phyloP scores from a whole-genome alignment of 1,140 invertebrate genomes.

The Drosophila prosaltans region DNA sequence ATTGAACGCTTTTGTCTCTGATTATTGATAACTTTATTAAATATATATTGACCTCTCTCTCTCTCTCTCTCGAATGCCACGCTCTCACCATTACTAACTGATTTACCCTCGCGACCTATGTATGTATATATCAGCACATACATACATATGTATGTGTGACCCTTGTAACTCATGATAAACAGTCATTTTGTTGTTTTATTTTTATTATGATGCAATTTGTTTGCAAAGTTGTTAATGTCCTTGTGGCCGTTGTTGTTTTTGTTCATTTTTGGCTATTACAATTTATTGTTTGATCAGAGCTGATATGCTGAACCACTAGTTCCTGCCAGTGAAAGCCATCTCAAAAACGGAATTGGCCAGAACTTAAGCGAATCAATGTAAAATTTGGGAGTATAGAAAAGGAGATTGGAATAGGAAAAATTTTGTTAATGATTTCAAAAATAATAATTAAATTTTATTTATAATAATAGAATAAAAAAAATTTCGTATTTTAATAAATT shows the following conservation, averaged over 20 bases:
- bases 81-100: neutral
- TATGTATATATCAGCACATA: no score
- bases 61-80: no score
- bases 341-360: no score
- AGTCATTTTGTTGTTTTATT: slow-evolving; percentile 50
- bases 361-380: no score
- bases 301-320: neutral
- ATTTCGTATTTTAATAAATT: no score
- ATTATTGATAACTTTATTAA: slow-evolving; percentile 50
- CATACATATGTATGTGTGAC: neutral
- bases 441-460: no score
- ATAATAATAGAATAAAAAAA: no score
- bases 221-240: slow-evolving; percentile 34
- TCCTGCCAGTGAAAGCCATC: neutral
- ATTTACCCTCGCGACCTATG: neutral
- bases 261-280: slow-evolving; percentile 51
- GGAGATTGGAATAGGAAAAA: no score
- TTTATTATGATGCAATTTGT: slow-evolving; percentile 74
- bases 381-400: no score
- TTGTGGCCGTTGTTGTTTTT: slow-evolving; percentile 14
- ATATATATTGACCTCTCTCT: slow-evolving; percentile 25
- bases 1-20: neutral
- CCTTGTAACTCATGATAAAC: slow-evolving; percentile 40
- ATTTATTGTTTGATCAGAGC: slow-evolving; percentile 24
- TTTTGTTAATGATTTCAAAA: no score